Evolutionary conservation across 2,888 invertebrate genomes (phyloP).

Genomic region (Junonia oenone): DNA sequence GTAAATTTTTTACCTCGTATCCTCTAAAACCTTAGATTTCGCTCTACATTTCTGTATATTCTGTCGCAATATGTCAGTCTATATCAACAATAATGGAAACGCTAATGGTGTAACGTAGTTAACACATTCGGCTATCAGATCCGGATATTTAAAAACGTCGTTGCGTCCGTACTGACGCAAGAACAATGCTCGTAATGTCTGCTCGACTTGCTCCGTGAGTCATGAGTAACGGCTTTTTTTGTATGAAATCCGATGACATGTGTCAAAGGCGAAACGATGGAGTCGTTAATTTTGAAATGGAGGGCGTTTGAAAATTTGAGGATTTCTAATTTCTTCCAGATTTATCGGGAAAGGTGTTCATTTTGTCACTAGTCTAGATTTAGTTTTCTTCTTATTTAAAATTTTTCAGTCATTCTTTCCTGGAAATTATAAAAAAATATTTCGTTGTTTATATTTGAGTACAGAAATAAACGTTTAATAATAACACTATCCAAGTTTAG

Average conservation of each 20-base stretch:
- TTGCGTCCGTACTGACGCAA: slow-evolving; percentile 2
- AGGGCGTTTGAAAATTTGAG: not conserved
- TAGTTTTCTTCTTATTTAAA: no score
- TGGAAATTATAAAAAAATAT: no score
- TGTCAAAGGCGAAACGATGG: slow-evolving; percentile 8
- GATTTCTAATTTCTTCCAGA: no score
- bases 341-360: no score
- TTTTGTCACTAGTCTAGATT: no score
- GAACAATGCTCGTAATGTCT: slow-evolving; percentile 5
- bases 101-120: not conserved
- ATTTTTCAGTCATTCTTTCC: no score
- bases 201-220: slow-evolving; percentile 12
- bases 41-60: not conserved
- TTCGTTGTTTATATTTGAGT: no score
- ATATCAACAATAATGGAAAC: not conserved
- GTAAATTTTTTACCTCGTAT: no score
- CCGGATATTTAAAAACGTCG: slow-evolving; percentile 6
- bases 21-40: no score
- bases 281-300: slow-evolving; percentile 2
- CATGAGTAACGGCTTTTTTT: slow-evolving; percentile 19
- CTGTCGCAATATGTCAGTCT: not conserved
- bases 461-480: no score
- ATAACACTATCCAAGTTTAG: no score
- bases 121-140: slow-evolving; percentile 1
- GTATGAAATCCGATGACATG: slow-evolving; percentile 3